A percentile compares a stretch with the other conserved stretches of the same genome.
These are phyloP conservation scores for Acanthurus tractus DNA, from an alignment of 2,797 vertebrate species.

Conservation along the genomic window DNA sequence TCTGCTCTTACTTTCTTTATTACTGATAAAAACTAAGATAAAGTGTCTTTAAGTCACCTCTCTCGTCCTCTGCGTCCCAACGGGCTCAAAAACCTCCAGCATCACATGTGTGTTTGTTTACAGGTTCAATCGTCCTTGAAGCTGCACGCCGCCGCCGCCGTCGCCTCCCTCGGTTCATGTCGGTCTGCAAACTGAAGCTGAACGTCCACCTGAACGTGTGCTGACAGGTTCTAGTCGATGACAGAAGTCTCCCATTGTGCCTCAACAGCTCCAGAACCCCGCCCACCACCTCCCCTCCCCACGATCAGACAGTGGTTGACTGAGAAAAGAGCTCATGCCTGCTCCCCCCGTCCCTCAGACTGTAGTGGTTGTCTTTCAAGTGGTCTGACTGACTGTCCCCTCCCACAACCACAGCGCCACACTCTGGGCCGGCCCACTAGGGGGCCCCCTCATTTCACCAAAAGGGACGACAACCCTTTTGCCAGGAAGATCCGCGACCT, in stretches of 20 bases:
- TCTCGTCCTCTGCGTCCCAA: too few relatives aligned
- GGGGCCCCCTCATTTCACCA: slow-evolving; percentile 81
- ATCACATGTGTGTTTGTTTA: neutral
- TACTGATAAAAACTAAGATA: too few relatives aligned
- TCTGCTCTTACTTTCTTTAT: neutral
- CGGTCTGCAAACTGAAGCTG: neutral
- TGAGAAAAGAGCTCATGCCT: slow-evolving; percentile 84
- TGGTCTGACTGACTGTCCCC: slow-evolving; percentile 79
- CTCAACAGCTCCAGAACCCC: slow-evolving; percentile 48
- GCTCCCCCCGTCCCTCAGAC: slow-evolving; percentile 78
- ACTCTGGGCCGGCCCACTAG: slow-evolving; percentile 78
- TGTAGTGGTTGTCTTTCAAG: slow-evolving; percentile 85
- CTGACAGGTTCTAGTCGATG: slow-evolving; percentile 18
- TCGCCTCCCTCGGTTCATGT: neutral
- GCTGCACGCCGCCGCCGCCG: neutral
- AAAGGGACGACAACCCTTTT: slow-evolving; percentile 83
- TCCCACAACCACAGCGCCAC: slow-evolving; percentile 77
- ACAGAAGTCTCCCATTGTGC: slow-evolving; percentile 67
- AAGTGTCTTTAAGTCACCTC: too few relatives aligned
- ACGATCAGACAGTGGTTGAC: slow-evolving; percentile 73
- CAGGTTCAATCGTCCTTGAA: neutral
- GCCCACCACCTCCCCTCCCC: slow-evolving; percentile 4
- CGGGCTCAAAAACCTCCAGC: neutral
- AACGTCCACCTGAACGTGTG: neutral
- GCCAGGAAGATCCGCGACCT: slow-evolving; percentile 75